Evolutionary conservation across 2,888 invertebrate species (phyloP).

Genomic region (Meta bourneti): DNA sequence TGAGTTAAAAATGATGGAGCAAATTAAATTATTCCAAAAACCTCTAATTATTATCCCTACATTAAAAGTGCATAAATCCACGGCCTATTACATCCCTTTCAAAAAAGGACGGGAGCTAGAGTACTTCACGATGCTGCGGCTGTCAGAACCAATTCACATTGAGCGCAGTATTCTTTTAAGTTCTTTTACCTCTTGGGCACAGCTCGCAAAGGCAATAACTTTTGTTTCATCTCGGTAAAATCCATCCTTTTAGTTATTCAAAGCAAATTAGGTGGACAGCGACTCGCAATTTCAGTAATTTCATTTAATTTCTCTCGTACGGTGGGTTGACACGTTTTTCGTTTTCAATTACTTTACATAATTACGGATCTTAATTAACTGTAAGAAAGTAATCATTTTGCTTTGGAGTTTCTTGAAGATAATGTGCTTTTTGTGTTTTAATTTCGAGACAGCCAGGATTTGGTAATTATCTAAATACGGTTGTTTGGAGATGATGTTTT

Average conservation of each 20-base stretch:
- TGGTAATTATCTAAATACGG: not conserved
- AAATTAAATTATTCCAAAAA: not conserved
- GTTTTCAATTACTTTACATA: slow-evolving; percentile 49
- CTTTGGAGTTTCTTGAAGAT: slow-evolving; percentile 7
- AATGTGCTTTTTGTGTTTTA: slow-evolving; percentile 5
- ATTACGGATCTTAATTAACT: slow-evolving; percentile 56
- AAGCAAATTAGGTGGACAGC: slow-evolving; percentile 42
- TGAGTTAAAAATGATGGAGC: not conserved
- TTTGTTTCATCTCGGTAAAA: not conserved
- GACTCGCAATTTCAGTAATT: slow-evolving; percentile 54
- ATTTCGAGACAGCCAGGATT: not conserved
- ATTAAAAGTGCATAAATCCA: not conserved
- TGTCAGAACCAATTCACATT: slow-evolving; percentile 31
- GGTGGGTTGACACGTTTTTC: slow-evolving; percentile 3
- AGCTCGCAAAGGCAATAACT: not conserved
- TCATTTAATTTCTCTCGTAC: slow-evolving; percentile 44
- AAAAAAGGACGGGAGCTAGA: not conserved
- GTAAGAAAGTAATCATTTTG: slow-evolving; percentile 41
- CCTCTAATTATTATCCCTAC: not conserved
- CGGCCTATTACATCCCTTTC: not conserved
- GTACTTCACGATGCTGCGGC: not conserved
- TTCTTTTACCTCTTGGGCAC: not conserved
- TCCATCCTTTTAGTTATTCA: slow-evolving; percentile 32
- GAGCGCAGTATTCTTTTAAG: not conserved
- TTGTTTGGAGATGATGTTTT: not conserved